Conservation (phyloP, 2,888 invertebrate genomes). For the Taenaris catops region DNA sequence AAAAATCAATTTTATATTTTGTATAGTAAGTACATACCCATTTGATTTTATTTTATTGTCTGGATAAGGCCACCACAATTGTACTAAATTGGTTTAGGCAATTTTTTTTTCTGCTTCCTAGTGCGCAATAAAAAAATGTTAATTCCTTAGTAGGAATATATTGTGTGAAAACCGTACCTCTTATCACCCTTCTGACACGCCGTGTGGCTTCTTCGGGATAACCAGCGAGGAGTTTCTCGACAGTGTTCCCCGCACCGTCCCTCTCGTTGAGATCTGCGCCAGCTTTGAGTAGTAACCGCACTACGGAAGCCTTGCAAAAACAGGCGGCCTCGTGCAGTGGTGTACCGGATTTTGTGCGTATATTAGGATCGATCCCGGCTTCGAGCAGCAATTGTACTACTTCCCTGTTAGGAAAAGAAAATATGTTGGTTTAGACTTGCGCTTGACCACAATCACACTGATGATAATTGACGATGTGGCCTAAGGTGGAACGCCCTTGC, state of each 20-base stretch:
- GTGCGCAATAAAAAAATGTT: no score
- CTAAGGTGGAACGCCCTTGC: no score
- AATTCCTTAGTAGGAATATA: no score
- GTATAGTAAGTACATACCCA: no score
- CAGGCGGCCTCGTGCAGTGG: constrained; percentile 96
- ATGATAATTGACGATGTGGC: no score
- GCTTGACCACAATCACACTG: no score
- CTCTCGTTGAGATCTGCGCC: constrained; percentile 90
- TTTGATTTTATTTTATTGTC: no score
- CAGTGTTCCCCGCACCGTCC: constrained; percentile 90
- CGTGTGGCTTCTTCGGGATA: constrained; percentile 94
- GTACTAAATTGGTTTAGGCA: no score
- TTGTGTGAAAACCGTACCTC: no score
- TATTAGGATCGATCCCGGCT: constrained; percentile 93
- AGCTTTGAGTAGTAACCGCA: constrained; percentile 87
- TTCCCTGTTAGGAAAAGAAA: constrained; percentile 66
- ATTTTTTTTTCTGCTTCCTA: no score
- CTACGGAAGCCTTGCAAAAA: constrained; percentile 94
- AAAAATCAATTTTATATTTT: no score
- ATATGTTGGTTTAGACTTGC: background rate
- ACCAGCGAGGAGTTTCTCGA: constrained; percentile 91
- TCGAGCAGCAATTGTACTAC: constrained; percentile 91
- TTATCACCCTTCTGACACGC: constrained; percentile 91
- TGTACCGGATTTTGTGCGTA: constrained; percentile 91
- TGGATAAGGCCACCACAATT: no score